Conservation (phyloP, 2,113 vertebrate genomes). For the Peromyscus leucopus region DNA sequence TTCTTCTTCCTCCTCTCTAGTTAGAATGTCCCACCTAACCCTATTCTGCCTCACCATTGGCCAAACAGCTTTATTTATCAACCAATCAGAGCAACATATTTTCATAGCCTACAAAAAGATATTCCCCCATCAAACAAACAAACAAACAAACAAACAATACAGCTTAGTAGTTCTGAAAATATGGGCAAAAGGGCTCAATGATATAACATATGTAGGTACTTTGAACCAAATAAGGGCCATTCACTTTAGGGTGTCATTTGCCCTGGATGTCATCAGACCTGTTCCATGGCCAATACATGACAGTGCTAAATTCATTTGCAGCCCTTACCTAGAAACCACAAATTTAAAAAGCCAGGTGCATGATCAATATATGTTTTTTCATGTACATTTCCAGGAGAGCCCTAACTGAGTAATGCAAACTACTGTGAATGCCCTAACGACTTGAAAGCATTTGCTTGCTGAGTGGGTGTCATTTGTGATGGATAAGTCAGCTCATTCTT, state of each 20-base stretch:
- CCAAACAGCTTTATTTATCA: no score
- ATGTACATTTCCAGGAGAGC: background rate
- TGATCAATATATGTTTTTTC: background rate
- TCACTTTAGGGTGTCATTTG: background rate
- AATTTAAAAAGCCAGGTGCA: background rate
- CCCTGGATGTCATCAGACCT: background rate
- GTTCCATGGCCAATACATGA: background rate
- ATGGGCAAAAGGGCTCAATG: background rate
- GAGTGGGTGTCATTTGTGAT: background rate
- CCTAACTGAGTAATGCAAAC: background rate
- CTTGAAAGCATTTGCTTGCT: constrained; percentile 30
- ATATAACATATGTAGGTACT: background rate
- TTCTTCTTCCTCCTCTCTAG: no score
- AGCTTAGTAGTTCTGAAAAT: background rate
- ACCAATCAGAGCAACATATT: no score
- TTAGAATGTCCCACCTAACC: no score
- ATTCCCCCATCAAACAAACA: no score
- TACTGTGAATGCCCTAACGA: background rate
- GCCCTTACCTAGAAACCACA: constrained; percentile 21
- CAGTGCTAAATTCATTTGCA: background rate
- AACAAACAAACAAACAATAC: background rate
- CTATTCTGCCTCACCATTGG: no score
- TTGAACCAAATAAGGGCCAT: background rate
- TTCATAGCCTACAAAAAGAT: no score
- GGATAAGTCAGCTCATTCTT: constrained; percentile 14